Evolutionary conservation across 2,888 invertebrate genomes (phyloP).

Genomic region (Drosophila pseudotalamancana): DNA sequence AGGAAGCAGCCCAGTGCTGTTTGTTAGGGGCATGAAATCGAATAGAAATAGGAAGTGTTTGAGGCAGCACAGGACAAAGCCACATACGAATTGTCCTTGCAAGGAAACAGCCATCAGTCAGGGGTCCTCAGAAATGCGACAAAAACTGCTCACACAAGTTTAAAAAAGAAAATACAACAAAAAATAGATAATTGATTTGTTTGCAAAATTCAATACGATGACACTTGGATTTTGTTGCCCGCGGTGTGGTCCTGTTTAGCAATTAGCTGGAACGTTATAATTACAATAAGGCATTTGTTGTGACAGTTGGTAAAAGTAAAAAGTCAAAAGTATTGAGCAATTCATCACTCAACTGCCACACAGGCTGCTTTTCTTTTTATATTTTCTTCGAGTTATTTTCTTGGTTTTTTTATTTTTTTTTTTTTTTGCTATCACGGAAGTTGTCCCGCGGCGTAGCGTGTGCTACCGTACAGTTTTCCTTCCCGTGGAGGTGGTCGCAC

Average conservation of each 20-base stretch:
- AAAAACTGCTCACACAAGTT: constrained; percentile 27
- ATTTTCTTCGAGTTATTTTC: constrained; percentile 29
- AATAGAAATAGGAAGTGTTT: constrained; percentile 58
- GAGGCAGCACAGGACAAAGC: constrained; percentile 57
- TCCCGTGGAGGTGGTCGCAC: constrained; percentile 26
- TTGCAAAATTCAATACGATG: constrained; percentile 77
- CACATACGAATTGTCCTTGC: constrained; percentile 49
- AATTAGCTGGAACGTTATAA: constrained; percentile 66
- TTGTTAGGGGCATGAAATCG: constrained; percentile 33
- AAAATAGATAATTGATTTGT: constrained; percentile 73
- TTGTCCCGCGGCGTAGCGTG: constrained; percentile 71
- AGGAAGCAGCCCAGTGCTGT: constrained; percentile 38
- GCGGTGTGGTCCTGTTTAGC: constrained; percentile 61
- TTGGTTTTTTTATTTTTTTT: background rate
- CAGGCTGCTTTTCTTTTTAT: constrained; percentile 46
- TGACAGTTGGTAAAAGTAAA: constrained; percentile 70
- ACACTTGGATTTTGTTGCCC: constrained; percentile 59
- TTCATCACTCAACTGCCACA: constrained; percentile 66
- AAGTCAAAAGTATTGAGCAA: constrained; percentile 57
- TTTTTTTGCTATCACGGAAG: constrained; percentile 49
- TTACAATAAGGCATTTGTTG: constrained; percentile 62
- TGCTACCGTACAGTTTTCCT: constrained; percentile 55
- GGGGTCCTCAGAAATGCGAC: constrained; percentile 45
- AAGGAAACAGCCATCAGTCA: constrained; percentile 72
- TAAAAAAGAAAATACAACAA: constrained; percentile 17